phyloP scores from a whole-genome alignment of 2,797 vertebrate genomes.

The Channa striata region DNA sequence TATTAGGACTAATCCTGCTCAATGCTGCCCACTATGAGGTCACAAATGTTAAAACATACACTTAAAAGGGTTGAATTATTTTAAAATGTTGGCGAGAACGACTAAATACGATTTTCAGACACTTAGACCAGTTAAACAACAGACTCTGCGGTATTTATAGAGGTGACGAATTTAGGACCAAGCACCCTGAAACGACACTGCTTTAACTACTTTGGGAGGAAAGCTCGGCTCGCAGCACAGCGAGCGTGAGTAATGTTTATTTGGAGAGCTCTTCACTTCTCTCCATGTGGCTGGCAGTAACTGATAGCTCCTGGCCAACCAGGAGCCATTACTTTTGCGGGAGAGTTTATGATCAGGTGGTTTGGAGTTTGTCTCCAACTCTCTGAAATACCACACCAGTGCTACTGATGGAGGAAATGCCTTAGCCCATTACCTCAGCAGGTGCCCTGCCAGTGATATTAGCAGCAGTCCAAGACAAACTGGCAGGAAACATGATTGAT shows the following conservation, averaged over 20 bases:
- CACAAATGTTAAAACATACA: background rate
- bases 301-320: conserved; percentile 59
- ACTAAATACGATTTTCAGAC: conserved; percentile 12
- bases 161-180: conserved; percentile 6
- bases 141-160: conserved; percentile 28
- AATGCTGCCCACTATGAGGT: background rate
- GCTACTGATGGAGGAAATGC: conserved; percentile 63
- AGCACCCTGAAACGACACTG: conserved; percentile 14
- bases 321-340: conserved; percentile 60
- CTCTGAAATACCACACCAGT: conserved; percentile 67
- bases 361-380: conserved; percentile 66
- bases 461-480: conserved; percentile 58
- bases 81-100: too few relatives aligned
- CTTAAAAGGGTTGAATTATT: too few relatives aligned
- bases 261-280: conserved; percentile 45
- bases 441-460: conserved; percentile 60
- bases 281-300: conserved; percentile 64
- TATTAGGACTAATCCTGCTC: background rate
- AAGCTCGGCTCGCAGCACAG: conserved; percentile 50
- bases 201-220: conserved; percentile 24
- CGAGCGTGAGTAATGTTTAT: conserved; percentile 55
- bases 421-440: conserved; percentile 76
- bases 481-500: conserved; percentile 34
- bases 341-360: conserved; percentile 76
- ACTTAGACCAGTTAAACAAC: conserved; percentile 1